A percentile compares a stretch with the other conserved stretches of the same genome.
phyloP scores from a whole-genome alignment of 2,888 invertebrate species.

The Lasioglossum calceatum region DNA sequence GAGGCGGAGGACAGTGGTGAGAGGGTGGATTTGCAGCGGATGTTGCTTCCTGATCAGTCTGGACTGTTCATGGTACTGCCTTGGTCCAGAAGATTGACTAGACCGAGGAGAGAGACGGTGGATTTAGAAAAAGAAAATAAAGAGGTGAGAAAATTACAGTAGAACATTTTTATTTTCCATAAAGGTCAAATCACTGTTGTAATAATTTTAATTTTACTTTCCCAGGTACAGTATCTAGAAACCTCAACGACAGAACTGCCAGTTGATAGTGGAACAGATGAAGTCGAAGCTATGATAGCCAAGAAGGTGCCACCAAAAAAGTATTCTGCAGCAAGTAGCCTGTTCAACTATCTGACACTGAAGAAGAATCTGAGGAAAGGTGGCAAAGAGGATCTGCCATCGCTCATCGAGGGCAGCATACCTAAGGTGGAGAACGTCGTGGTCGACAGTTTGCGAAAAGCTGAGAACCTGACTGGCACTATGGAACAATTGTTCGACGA shows the following conservation, averaged over 20 bases:
- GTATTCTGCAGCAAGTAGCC: slow-evolving; percentile 12
- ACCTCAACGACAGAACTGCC: not conserved
- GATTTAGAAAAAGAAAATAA: slow-evolving; percentile 1
- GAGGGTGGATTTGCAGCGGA: not conserved
- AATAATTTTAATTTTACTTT: not conserved
- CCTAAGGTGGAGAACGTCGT: slow-evolving; percentile 73
- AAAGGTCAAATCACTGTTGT: not conserved
- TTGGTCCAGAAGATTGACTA: not conserved
- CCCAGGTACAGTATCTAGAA: slow-evolving; percentile 19
- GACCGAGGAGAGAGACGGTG: slow-evolving; percentile 40
- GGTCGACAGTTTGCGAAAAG: slow-evolving; percentile 68
- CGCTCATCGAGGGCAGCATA: slow-evolving; percentile 68
- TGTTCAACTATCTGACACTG: slow-evolving; percentile 21
- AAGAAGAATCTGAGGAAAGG: slow-evolving; percentile 1
- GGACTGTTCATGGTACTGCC: slow-evolving; percentile 28
- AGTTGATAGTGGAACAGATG: not conserved
- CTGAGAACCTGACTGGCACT: slow-evolving; percentile 71
- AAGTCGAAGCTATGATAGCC: slow-evolving; percentile 38
- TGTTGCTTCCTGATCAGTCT: not conserved
- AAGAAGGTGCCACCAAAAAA: slow-evolving; percentile 34
- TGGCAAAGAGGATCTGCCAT: slow-evolving; percentile 45
- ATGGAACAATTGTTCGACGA: slow-evolving; percentile 73
- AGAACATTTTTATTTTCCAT: not conserved
- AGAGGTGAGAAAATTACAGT: not conserved
- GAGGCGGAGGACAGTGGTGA: not conserved